Percentiles rank a stretch among this genome's conserved stretches.
Conservation (phyloP, 2,888 invertebrate species). For the Troides oblongomaculatus region DNA sequence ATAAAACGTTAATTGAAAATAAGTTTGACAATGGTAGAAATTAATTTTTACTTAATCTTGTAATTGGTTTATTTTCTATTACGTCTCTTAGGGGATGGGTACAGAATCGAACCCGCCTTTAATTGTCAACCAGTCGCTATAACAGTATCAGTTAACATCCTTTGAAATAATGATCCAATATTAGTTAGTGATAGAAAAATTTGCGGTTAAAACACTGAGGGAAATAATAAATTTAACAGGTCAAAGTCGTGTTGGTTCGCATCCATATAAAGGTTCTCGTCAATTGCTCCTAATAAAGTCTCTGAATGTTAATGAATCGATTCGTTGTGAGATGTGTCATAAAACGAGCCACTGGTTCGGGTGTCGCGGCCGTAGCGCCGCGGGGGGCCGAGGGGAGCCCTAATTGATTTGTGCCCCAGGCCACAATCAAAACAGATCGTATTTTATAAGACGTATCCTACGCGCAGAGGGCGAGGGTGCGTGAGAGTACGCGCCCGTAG, state of each 20-base stretch:
- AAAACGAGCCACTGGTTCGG: conserved; percentile 79
- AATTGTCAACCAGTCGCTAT: too few relatives aligned
- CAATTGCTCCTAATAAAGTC: conserved; percentile 74
- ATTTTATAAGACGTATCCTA: conserved; percentile 78
- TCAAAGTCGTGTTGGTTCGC: conserved; percentile 36
- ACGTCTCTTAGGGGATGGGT: too few relatives aligned
- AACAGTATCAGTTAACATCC: too few relatives aligned
- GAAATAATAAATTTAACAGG: conserved; percentile 38
- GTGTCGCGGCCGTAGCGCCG: conserved; percentile 63
- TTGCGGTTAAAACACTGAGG: background rate
- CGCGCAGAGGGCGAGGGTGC: conserved; percentile 65
- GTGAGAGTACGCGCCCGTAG: conserved; percentile 38
- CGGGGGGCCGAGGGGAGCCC: conserved; percentile 67
- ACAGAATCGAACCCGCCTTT: too few relatives aligned
- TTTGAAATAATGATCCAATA: background rate
- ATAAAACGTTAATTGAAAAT: too few relatives aligned
- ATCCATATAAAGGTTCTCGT: conserved; percentile 43
- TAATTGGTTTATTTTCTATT: too few relatives aligned
- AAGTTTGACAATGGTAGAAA: too few relatives aligned
- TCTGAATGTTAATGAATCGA: conserved; percentile 77
- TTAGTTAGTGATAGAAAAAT: background rate
- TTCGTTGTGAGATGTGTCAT: conserved; percentile 76
- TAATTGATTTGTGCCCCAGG: conserved; percentile 81
- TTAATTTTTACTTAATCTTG: too few relatives aligned
- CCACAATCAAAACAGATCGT: conserved; percentile 82